A percentile compares a stretch with the other conserved stretches of the same genome.
Conservation (phyloP, 2,888 invertebrate genomes). For the Tenthredo distinguenda region DNA sequence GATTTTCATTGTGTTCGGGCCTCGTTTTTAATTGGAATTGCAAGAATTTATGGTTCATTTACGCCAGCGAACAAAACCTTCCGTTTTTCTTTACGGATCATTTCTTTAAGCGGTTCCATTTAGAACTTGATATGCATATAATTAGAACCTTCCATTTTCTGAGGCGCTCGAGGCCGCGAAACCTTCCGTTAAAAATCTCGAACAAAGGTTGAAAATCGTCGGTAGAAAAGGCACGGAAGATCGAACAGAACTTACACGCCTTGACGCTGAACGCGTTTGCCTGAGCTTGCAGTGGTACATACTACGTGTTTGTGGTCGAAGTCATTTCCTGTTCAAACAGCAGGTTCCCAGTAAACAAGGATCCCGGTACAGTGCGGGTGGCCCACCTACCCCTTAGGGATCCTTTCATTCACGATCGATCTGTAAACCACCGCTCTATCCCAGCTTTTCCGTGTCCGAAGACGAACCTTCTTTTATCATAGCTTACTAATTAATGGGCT, state of each 20-base stretch:
- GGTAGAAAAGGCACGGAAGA: not conserved
- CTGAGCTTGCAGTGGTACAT: not conserved
- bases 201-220: slow-evolving; percentile 6
- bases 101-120: not conserved
- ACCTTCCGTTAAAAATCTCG: not conserved
- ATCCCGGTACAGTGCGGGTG: not conserved
- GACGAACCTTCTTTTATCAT: not conserved
- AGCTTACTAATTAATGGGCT: not conserved
- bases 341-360: slow-evolving; percentile 54
- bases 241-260: slow-evolving; percentile 16
- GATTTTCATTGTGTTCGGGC: not conserved
- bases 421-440: not conserved
- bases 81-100: not conserved
- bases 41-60: not conserved
- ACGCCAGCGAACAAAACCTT: too few species aligned
- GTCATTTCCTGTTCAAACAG: slow-evolving; percentile 63
- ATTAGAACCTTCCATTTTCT: not conserved
- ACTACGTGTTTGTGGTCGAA: slow-evolving; percentile 58
- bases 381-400: not conserved
- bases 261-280: slow-evolving; percentile 11
- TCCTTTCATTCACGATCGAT: slow-evolving; percentile 22
- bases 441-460: not conserved
- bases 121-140: not conserved
- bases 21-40: not conserved
- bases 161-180: not conserved